Evolutionary conservation across 2,797 vertebrate species (phyloP).

Genomic region (Sandelia bainsii): DNA sequence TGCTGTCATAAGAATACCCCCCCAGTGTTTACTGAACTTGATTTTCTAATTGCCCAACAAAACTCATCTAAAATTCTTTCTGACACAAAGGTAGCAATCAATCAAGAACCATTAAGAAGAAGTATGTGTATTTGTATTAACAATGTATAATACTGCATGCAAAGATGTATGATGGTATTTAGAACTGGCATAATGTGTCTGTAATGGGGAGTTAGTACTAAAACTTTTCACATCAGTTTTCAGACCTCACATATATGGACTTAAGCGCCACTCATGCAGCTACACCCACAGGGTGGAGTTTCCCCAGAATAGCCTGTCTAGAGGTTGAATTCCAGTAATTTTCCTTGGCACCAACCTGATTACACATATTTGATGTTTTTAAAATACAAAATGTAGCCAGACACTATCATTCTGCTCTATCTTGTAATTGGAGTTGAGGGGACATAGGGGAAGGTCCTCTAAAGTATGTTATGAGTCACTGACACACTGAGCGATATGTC

Average conservation of each 20-base stretch:
- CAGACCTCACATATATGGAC: slow-evolving; percentile 25
- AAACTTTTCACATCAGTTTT: slow-evolving; percentile 30
- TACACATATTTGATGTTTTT: slow-evolving; percentile 10
- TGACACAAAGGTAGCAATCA: slow-evolving; percentile 29
- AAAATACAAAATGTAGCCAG: slow-evolving; percentile 19
- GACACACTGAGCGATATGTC: slow-evolving; percentile 10
- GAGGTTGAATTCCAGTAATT: slow-evolving; percentile 57
- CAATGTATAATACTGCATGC: slow-evolving; percentile 22
- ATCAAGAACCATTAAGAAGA: slow-evolving; percentile 19
- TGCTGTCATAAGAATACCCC: not conserved
- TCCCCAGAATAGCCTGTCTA: slow-evolving; percentile 50
- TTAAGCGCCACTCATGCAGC: slow-evolving; percentile 20
- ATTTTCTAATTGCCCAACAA: slow-evolving; percentile 39
- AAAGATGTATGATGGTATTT: slow-evolving; percentile 51
- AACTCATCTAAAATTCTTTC: slow-evolving; percentile 20
- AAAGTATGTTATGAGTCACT: slow-evolving; percentile 24
- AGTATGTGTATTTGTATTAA: slow-evolving; percentile 28
- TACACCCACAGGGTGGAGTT: slow-evolving; percentile 48
- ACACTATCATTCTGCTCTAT: slow-evolving; percentile 1
- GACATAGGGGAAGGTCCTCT: slow-evolving; percentile 7
- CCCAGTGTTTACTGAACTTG: slow-evolving; percentile 16
- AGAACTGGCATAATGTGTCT: slow-evolving; percentile 53
- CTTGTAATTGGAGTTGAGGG: slow-evolving; percentile 27
- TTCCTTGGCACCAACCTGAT: slow-evolving; percentile 38
- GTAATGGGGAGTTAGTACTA: slow-evolving; percentile 31